Evolutionary conservation across 1,140 invertebrate genomes (phyloP).

Genomic region (Camponotus pennsylvanicus): DNA sequence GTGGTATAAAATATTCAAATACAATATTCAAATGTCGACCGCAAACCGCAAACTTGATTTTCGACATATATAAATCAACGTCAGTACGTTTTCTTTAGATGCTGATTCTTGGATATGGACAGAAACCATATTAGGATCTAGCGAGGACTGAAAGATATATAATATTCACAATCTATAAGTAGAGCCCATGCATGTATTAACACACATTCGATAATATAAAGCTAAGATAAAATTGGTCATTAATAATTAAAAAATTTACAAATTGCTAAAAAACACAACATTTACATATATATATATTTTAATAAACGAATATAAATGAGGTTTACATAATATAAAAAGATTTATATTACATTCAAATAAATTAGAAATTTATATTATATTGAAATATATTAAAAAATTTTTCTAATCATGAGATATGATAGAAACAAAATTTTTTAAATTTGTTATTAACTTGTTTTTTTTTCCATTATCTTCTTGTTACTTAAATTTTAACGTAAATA

Average conservation of each 20-base stretch:
- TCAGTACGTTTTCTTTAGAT: constrained; percentile 48
- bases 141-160: constrained; percentile 33
- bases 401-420: background rate
- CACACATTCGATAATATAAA: background rate
- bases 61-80: constrained; percentile 75
- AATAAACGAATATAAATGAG: background rate
- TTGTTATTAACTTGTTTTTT: background rate
- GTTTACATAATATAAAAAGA: background rate
- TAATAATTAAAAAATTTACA: constrained; percentile 6
- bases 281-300: background rate
- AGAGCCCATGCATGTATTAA: background rate
- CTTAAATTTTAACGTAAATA: background rate
- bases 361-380: background rate
- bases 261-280: background rate
- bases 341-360: background rate
- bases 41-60: constrained; percentile 78
- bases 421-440: constrained; percentile 8
- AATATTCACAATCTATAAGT: constrained; percentile 64
- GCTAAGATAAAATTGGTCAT: background rate
- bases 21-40: constrained; percentile 82
- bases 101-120: constrained; percentile 45
- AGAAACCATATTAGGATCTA: constrained; percentile 40
- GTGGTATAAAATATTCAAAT: constrained; percentile 78
- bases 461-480: background rate
- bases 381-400: background rate